Percentiles rank a stretch among this genome's conserved stretches.
phyloP scores from a whole-genome alignment of 2,797 vertebrate genomes.

The Chelon auratus region DNA sequence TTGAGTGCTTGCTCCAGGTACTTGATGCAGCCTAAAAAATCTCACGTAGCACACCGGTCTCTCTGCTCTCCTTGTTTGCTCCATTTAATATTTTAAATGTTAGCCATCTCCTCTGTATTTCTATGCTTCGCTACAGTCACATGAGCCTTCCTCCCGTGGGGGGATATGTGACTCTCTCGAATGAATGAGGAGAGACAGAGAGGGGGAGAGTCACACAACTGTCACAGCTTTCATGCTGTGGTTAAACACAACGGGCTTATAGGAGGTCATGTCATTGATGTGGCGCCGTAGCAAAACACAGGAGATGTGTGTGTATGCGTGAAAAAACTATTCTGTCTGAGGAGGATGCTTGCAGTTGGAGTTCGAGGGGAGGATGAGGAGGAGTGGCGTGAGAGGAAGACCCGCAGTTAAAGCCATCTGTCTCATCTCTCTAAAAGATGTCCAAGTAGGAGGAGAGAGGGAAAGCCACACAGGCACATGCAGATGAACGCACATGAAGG shows the following conservation, averaged over 20 bases:
- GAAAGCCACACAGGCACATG: conserved; percentile 5
- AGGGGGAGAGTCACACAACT: background rate
- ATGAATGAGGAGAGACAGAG: conserved; percentile 18
- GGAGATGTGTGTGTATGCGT: background rate
- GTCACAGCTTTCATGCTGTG: background rate
- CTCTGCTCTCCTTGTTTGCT: background rate
- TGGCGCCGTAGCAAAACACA: background rate
- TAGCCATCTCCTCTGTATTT: background rate
- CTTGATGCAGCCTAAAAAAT: conserved; percentile 6
- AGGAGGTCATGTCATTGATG: background rate
- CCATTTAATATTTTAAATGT: background rate
- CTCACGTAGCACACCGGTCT: background rate
- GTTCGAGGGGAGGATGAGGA: conserved; percentile 60
- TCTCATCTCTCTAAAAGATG: conserved; percentile 33
- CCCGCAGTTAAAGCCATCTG: conserved; percentile 77
- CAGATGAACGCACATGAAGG: background rate
- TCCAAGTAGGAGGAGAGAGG: conserved; percentile 37
- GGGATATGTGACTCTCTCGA: conserved; percentile 15
- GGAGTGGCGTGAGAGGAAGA: conserved; percentile 56
- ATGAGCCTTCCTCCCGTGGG: conserved; percentile 7
- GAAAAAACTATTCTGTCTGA: background rate
- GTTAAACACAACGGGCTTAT: background rate
- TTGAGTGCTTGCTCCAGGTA: conserved; percentile 13
- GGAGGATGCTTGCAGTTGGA: conserved; percentile 48
- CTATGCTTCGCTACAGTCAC: background rate